phyloP scores from a whole-genome alignment of 2,113 vertebrate species.

The Tragelaphus scriptus region DNA sequence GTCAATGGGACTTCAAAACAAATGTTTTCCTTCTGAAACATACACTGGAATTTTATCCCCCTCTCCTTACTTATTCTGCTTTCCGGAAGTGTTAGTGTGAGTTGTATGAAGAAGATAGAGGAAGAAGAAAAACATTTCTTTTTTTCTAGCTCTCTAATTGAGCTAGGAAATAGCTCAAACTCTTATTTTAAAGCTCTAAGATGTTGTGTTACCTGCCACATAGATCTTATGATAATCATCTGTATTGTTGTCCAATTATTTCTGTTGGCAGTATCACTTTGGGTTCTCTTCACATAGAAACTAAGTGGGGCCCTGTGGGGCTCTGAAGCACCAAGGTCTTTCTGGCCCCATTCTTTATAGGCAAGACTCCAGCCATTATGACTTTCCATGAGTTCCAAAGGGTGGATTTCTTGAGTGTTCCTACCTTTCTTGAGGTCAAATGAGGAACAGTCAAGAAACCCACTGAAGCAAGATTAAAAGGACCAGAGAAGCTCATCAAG shows the following conservation, averaged over 20 bases:
- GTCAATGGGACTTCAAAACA: background rate
- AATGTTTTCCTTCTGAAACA: background rate
- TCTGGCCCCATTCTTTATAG: background rate
- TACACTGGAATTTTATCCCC: background rate
- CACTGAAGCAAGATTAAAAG: background rate
- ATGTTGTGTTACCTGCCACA: background rate
- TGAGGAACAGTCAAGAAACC: background rate
- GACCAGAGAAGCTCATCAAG: background rate
- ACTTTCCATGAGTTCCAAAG: background rate
- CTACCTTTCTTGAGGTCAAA: background rate
- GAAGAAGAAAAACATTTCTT: background rate
- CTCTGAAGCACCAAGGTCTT: background rate
- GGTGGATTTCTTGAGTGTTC: background rate
- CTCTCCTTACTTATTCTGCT: background rate
- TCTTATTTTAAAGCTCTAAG: background rate
- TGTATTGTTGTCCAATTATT: background rate
- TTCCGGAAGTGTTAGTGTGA: background rate
- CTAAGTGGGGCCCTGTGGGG: background rate
- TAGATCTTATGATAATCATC: background rate
- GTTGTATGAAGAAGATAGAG: fast-evolving
- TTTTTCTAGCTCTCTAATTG: background rate
- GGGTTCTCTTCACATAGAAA: background rate
- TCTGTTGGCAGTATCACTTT: background rate
- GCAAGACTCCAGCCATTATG: background rate
- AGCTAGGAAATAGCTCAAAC: background rate